phyloP scores from a whole-genome alignment of 2,888 invertebrate species.

The Herminia tarsipennalis region DNA sequence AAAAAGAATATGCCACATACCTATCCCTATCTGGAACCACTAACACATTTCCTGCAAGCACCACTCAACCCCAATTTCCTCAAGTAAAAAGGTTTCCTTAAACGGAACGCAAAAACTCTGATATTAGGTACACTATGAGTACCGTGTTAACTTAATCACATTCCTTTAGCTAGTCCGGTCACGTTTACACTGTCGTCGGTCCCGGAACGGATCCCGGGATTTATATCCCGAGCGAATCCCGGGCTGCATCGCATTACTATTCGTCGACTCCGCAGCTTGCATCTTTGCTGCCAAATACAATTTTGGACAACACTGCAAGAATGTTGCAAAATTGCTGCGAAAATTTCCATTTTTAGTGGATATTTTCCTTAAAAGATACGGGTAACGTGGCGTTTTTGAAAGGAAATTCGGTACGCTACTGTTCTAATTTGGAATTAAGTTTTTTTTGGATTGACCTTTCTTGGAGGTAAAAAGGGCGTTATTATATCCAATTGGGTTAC shows the following conservation, averaged over 20 bases:
- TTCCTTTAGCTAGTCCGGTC: slow-evolving; percentile 31
- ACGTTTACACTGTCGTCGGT: slow-evolving; percentile 27
- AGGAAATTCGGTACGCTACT: slow-evolving; percentile 13
- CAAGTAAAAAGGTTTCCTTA: slow-evolving; percentile 18
- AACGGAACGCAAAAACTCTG: slow-evolving; percentile 14
- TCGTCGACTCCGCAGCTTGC: slow-evolving; percentile 35
- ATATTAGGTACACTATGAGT: slow-evolving; percentile 24
- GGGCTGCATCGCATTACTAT: slow-evolving; percentile 41
- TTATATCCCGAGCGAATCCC: slow-evolving; percentile 37
- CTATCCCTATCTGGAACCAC: slow-evolving; percentile 4
- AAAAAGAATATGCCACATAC: background rate
- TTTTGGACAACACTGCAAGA: slow-evolving; percentile 34
- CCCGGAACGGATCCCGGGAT: slow-evolving; percentile 33
- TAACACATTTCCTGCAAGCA: slow-evolving; percentile 6
- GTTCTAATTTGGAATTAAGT: slow-evolving; percentile 16
- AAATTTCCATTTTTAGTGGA: slow-evolving; percentile 20
- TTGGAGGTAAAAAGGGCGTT: background rate
- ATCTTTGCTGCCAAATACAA: slow-evolving; percentile 44
- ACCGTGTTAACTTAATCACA: slow-evolving; percentile 28
- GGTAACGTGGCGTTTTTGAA: slow-evolving; percentile 17
- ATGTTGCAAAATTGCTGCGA: slow-evolving; percentile 19
- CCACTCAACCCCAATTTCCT: slow-evolving; percentile 11
- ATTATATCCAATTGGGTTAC: too few relatives aligned
- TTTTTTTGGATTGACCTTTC: background rate
- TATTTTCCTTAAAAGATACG: slow-evolving; percentile 8